These are phyloP conservation scores for Daphoenositta chrysoptera DNA, from an alignment of 2,113 vertebrate genomes.

Conservation along the genomic window DNA sequence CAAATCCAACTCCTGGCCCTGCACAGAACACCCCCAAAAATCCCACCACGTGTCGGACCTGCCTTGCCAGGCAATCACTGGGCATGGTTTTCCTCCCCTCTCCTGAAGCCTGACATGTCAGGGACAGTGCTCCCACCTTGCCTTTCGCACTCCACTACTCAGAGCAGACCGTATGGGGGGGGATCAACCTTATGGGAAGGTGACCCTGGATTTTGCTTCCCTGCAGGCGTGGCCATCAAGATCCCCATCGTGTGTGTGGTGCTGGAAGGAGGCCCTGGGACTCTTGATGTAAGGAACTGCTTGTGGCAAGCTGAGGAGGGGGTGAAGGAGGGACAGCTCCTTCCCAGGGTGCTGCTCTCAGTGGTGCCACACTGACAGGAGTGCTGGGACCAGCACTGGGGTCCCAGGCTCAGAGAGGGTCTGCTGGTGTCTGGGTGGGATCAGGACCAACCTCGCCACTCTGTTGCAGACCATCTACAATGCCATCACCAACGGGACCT, in stretches of 20 bases:
- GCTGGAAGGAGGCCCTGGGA: slow-evolving; percentile 92
- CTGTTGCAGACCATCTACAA: slow-evolving; percentile 87
- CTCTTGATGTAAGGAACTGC: slow-evolving; percentile 82
- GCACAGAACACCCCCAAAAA: neutral
- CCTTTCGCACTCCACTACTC: neutral
- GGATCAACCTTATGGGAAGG: rapidly evolving
- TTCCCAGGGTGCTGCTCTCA: rapidly evolving
- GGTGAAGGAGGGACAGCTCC: neutral
- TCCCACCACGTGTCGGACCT: neutral
- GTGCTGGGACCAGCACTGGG: neutral
- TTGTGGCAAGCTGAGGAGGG: neutral
- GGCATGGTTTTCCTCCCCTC: neutral
- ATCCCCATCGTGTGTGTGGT: slow-evolving; percentile 93
- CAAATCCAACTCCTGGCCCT: neutral
- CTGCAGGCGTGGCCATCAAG: slow-evolving; percentile 76
- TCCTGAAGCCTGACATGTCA: neutral
- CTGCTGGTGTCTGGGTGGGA: neutral
- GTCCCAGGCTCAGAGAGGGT: neutral
- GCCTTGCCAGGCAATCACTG: neutral
- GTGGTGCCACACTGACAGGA: neutral
- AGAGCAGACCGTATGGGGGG: rapidly evolving
- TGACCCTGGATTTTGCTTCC: neutral
- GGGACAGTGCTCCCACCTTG: neutral
- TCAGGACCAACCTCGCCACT: neutral
- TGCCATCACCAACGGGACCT: slow-evolving; percentile 83